Evolutionary conservation across 2,888 invertebrate species (phyloP).

Genomic region (Pegoplata infirma): DNA sequence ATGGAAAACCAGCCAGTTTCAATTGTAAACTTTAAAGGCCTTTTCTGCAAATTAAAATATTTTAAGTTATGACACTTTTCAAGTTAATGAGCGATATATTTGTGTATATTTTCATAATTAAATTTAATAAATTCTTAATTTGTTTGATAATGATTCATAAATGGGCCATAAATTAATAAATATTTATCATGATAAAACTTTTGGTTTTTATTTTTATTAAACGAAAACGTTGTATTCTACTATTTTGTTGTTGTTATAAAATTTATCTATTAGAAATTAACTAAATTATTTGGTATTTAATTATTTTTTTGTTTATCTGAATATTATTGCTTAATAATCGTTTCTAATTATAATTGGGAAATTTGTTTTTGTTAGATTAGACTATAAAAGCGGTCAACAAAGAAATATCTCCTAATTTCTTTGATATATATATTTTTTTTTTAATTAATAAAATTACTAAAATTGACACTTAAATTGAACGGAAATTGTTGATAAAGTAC

Average conservation of each 20-base stretch:
- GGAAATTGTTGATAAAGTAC: too few species aligned
- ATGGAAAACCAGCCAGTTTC: too few species aligned
- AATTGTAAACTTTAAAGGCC: too few species aligned
- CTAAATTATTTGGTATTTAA: conserved; percentile 45
- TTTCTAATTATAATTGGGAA: conserved; percentile 28
- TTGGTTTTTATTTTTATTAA: background rate
- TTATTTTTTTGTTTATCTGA: conserved; percentile 2
- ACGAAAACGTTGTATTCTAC: too few species aligned
- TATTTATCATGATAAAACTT: conserved; percentile 37
- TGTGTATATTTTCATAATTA: background rate
- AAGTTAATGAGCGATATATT: too few species aligned
- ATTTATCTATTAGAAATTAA: conserved; percentile 16
- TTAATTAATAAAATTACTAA: background rate
- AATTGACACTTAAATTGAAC: background rate
- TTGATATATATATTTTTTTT: background rate
- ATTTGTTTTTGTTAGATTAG: background rate
- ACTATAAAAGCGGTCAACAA: background rate
- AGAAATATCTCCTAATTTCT: background rate
- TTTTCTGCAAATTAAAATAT: too few species aligned
- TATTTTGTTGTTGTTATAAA: conserved; percentile 14
- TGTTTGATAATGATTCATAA: conserved; percentile 39
- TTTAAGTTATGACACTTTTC: too few species aligned
- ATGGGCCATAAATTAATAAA: conserved; percentile 47
- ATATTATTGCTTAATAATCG: conserved; percentile 40
- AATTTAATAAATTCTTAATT: conserved; percentile 43